Conservation (phyloP, 2,888 invertebrate genomes). For the Epiblema foenella region DNA sequence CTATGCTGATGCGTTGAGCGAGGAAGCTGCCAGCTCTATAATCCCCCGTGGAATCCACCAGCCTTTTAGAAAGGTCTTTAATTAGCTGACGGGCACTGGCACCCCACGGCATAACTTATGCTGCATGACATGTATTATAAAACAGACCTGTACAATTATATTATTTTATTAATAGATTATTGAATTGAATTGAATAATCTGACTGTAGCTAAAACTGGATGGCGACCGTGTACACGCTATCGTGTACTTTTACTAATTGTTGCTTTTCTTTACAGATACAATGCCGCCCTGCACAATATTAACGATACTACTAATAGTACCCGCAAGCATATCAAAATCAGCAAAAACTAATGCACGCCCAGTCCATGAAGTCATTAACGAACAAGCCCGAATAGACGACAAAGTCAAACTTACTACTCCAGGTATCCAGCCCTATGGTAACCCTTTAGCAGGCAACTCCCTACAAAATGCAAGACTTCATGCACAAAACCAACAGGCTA, state of each 20-base stretch:
- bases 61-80: too few species aligned
- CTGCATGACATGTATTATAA: too few species aligned
- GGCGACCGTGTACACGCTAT: too few species aligned
- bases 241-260: background rate
- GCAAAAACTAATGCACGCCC: conserved; percentile 66
- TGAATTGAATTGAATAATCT: too few species aligned
- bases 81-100: too few species aligned
- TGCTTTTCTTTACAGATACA: conserved; percentile 63
- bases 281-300: conserved; percentile 58
- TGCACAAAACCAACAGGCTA: conserved; percentile 78
- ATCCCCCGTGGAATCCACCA: too few species aligned
- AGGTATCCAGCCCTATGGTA: conserved; percentile 66
- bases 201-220: too few species aligned
- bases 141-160: too few species aligned
- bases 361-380: conserved; percentile 73
- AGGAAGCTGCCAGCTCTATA: too few species aligned
- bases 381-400: conserved; percentile 74
- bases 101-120: too few species aligned
- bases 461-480: conserved; percentile 73
- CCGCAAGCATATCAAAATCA: conserved; percentile 56
- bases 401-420: conserved; percentile 55
- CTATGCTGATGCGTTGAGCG: too few species aligned
- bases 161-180: too few species aligned
- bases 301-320: conserved; percentile 59
- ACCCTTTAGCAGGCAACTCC: conserved; percentile 75